These are phyloP conservation scores for Pristionchus japonicus DNA, from an alignment of 2,888 invertebrate species.

Conservation along the genomic window DNA sequence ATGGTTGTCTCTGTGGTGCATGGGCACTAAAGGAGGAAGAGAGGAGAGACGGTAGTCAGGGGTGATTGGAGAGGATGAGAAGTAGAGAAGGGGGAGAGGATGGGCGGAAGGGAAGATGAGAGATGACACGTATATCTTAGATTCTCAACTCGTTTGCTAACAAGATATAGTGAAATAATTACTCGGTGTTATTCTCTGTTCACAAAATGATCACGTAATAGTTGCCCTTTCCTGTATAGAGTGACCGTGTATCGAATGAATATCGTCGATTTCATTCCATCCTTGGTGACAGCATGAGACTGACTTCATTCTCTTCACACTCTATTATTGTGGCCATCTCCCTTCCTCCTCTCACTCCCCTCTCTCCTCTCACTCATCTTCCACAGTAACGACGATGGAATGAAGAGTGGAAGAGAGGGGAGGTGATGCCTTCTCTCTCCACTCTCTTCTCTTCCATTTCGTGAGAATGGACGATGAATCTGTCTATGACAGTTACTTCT, in stretches of 20 bases:
- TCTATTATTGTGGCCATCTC: conserved; percentile 34
- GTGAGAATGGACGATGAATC: background rate
- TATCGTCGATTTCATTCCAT: background rate
- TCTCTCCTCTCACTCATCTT: background rate
- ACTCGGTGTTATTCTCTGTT: background rate
- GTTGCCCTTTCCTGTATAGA: background rate
- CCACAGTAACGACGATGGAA: conserved; percentile 1
- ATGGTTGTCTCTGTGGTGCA: background rate
- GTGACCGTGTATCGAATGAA: background rate
- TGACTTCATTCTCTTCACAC: background rate
- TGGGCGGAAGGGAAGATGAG: background rate
- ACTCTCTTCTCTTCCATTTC: background rate
- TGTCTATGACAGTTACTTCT: background rate
- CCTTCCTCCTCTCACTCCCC: background rate
- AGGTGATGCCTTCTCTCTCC: background rate
- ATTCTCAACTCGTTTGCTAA: background rate
- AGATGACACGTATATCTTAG: background rate
- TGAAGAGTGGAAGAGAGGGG: background rate
- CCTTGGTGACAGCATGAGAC: background rate
- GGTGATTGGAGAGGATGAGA: background rate
- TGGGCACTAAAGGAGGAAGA: background rate
- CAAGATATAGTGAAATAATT: background rate
- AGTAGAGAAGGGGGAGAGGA: background rate
- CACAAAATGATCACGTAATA: background rate
- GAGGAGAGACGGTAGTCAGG: background rate